Conservation (phyloP, 2,113 vertebrate species). For the Gymnarchus niloticus region DNA sequence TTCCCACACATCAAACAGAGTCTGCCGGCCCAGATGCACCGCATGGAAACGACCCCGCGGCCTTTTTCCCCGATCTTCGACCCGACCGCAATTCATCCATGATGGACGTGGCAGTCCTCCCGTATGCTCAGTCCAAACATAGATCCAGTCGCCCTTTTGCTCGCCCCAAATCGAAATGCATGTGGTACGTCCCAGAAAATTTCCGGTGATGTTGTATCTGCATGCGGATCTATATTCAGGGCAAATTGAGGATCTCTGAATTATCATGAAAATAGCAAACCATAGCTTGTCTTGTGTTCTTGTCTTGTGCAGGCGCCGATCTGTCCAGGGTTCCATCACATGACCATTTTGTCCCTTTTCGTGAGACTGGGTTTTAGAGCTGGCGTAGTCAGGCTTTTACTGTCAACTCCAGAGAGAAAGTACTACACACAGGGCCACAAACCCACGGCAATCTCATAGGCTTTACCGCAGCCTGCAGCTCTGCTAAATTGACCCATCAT, state of each 20-base stretch:
- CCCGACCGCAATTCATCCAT: background rate
- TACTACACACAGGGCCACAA: background rate
- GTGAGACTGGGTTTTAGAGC: background rate
- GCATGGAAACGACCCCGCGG: background rate
- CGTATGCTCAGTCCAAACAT: background rate
- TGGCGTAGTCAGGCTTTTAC: background rate
- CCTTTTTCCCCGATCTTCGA: background rate
- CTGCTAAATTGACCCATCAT: no score
- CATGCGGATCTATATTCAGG: background rate
- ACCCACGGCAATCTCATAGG: background rate
- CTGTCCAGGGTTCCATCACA: background rate
- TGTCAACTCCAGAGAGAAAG: background rate
- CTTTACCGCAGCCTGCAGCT: background rate
- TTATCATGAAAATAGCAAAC: background rate
- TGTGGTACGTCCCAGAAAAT: background rate
- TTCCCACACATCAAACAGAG: background rate
- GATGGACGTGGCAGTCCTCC: background rate
- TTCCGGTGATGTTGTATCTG: background rate
- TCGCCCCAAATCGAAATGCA: background rate
- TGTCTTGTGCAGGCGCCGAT: no score
- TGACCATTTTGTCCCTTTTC: background rate
- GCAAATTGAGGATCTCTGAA: background rate
- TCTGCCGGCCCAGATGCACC: no score
- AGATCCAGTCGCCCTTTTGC: background rate
- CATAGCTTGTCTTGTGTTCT: background rate